A percentile compares a stretch with the other conserved stretches of the same genome.
phyloP scores from a whole-genome alignment of 2,113 vertebrate species.

The Carassius gibelio region DNA sequence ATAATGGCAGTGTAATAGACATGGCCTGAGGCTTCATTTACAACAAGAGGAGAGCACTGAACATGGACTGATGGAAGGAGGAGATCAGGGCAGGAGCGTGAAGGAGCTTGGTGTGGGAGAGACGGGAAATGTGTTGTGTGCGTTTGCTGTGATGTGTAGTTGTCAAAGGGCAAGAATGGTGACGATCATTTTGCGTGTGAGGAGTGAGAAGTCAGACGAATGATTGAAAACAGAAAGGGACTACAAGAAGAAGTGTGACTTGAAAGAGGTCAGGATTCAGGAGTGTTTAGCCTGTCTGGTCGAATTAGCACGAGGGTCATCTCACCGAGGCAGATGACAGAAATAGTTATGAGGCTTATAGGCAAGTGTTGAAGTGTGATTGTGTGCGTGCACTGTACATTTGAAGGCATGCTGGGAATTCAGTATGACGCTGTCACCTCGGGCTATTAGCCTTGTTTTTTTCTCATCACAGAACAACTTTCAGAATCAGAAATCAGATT shows the following conservation, averaged over 20 bases:
- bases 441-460: background rate
- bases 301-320: background rate
- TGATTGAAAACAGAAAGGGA: slow-evolving; percentile 1
- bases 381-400: background rate
- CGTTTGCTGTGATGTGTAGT: background rate
- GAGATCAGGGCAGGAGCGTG: background rate
- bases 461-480: background rate
- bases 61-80: slow-evolving; percentile 13
- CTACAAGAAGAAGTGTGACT: slow-evolving; percentile 3
- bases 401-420: background rate
- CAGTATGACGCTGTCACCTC: background rate
- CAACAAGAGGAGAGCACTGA: slow-evolving; percentile 18
- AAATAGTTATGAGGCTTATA: background rate
- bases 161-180: background rate
- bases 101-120: background rate
- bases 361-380: background rate
- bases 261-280: background rate
- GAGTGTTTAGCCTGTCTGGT: slow-evolving; percentile 15
- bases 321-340: background rate
- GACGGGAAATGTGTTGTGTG: background rate
- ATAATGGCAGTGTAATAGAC: background rate
- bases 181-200: background rate
- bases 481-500: background rate
- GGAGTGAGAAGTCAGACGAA: background rate
- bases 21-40: slow-evolving; percentile 33